phyloP scores from a whole-genome alignment of 2,113 vertebrate species.

The Nyctereutes procyonoides region DNA sequence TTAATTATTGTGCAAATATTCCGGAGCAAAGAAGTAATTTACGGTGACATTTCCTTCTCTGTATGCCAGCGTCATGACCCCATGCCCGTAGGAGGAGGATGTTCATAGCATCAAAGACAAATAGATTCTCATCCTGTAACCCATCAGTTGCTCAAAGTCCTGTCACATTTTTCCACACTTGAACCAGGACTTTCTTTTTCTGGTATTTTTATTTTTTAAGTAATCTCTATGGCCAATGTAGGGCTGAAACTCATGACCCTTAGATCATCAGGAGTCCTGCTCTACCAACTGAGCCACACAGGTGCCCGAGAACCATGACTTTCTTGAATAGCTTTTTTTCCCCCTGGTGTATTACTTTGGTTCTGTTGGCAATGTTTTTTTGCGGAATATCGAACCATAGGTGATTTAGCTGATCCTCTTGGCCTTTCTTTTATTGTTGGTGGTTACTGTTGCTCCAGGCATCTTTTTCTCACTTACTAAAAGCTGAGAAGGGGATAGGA shows the following conservation, averaged over 20 bases:
- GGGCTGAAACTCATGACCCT: background rate
- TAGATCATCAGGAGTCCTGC: background rate
- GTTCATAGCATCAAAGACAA: background rate
- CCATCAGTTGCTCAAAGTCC: background rate
- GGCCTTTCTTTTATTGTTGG: background rate
- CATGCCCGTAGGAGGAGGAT: background rate
- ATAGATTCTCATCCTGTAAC: background rate
- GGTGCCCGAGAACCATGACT: background rate
- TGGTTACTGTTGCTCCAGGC: background rate
- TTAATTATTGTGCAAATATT: background rate
- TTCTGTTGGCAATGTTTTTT: constrained; percentile 16
- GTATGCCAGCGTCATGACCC: background rate
- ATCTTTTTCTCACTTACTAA: background rate
- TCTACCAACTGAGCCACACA: background rate
- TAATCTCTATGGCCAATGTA: background rate
- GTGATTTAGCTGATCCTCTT: background rate
- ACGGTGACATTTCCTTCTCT: background rate
- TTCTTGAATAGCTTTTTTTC: background rate
- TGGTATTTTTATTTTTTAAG: background rate
- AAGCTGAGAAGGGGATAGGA: background rate
- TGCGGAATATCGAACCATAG: background rate
- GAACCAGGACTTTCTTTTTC: background rate
- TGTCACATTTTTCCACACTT: background rate
- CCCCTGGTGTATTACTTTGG: background rate
- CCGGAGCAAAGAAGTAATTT: background rate